Conservation (phyloP, 2,888 invertebrate species). For the Zygaena filipendulae region DNA sequence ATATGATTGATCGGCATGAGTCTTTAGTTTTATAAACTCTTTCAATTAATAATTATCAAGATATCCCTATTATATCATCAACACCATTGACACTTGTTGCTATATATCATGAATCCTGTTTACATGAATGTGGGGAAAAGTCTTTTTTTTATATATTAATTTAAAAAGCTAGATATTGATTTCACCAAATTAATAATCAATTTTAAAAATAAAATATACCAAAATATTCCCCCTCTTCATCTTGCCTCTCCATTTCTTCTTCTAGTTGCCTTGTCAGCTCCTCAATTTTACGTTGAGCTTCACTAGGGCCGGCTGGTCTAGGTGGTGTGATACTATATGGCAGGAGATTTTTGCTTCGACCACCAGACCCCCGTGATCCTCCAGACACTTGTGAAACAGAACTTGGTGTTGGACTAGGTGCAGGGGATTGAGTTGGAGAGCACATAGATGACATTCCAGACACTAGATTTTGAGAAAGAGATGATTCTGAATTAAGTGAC, state of each 20-base stretch:
- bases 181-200: too few species aligned
- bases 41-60: too few species aligned
- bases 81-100: too few species aligned
- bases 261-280: slow-evolving; percentile 92
- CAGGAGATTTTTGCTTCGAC: slow-evolving; percentile 74
- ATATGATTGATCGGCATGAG: too few species aligned
- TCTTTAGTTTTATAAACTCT: too few species aligned
- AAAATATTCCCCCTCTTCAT: slow-evolving; percentile 96
- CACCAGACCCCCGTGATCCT: slow-evolving; percentile 67
- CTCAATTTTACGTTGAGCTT: slow-evolving; percentile 93
- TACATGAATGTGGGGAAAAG: too few species aligned
- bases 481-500: slow-evolving; percentile 44
- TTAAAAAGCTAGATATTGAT: too few species aligned
- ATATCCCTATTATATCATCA: too few species aligned
- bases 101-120: too few species aligned
- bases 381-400: slow-evolving; percentile 71
- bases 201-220: too few species aligned
- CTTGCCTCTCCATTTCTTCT: slow-evolving; percentile 95
- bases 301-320: slow-evolving; percentile 88
- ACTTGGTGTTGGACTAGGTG: slow-evolving; percentile 74
- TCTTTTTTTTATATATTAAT: too few species aligned
- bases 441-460: slow-evolving; percentile 55
- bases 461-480: slow-evolving; percentile 45
- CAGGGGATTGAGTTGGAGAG: slow-evolving; percentile 66
- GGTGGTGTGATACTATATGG: slow-evolving; percentile 92